These are phyloP conservation scores for Dryas iulia DNA, from an alignment of 1,140 invertebrate genomes.

Conservation along the genomic window DNA sequence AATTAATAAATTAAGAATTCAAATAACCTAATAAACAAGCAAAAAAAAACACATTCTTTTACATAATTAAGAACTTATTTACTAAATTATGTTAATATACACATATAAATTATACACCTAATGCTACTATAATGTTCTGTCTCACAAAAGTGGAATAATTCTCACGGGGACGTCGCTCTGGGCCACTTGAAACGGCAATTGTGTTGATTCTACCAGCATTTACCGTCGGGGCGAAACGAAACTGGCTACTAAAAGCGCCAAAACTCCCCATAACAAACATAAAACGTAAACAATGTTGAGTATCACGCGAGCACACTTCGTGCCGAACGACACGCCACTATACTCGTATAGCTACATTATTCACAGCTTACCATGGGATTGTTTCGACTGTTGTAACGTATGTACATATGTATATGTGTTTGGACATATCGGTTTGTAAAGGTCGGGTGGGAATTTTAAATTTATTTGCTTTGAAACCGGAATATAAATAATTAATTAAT, in stretches of 20 bases:
- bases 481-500: too few relatives aligned
- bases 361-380: conserved; percentile 26
- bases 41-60: background rate
- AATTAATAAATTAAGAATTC: too few relatives aligned
- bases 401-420: background rate
- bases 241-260: conserved; percentile 26
- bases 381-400: background rate
- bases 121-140: conserved; percentile 3
- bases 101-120: background rate
- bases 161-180: conserved; percentile 9
- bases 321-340: conserved; percentile 35
- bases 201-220: conserved; percentile 22
- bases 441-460: background rate
- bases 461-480: too few relatives aligned
- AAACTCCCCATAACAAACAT: conserved; percentile 36
- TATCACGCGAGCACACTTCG: conserved; percentile 33
- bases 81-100: background rate
- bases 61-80: background rate
- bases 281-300: conserved; percentile 35
- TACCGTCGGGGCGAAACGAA: conserved; percentile 20
- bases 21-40: background rate
- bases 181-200: conserved; percentile 18
- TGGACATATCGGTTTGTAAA: too few relatives aligned
- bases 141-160: conserved; percentile 13
- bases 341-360: conserved; percentile 42